Percentiles rank a stretch among this genome's conserved stretches.
Evolutionary conservation across 1,140 invertebrate genomes (phyloP).

Genomic region (Ostrea edulis): DNA sequence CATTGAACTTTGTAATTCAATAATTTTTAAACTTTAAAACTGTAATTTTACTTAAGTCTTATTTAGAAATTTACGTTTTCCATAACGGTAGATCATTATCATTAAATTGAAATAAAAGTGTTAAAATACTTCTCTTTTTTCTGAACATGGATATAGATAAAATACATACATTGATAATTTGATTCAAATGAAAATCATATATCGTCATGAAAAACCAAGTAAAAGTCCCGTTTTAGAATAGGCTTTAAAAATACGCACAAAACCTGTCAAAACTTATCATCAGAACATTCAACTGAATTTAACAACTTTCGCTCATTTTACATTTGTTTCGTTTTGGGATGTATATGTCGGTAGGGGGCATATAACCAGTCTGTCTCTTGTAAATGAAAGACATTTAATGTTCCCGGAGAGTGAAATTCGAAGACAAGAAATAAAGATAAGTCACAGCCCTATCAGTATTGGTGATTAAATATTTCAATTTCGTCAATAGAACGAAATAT

Average conservation of each 20-base stretch:
- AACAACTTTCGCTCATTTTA: constrained; percentile 14
- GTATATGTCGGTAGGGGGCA: background rate
- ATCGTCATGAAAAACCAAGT: background rate
- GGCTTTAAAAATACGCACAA: background rate
- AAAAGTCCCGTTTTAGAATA: background rate
- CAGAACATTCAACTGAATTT: background rate
- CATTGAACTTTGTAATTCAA: too few species aligned
- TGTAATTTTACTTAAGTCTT: too few species aligned
- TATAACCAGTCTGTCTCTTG: background rate
- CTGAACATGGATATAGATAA: too few species aligned
- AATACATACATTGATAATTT: too few species aligned
- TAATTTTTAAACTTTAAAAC: too few species aligned
- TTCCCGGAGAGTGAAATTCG: constrained; percentile 20
- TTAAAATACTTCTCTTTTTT: too few species aligned
- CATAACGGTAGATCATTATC: too few species aligned
- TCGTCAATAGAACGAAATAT: background rate
- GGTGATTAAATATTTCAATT: constrained; percentile 4
- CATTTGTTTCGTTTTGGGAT: constrained; percentile 20
- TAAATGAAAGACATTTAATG: constrained; percentile 19
- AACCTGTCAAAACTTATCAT: constrained; percentile 7
- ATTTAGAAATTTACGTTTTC: too few species aligned
- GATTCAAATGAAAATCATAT: background rate
- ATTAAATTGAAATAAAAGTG: too few species aligned
- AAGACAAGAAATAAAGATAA: constrained; percentile 10
- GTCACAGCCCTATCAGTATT: background rate